A percentile compares a stretch with the other conserved stretches of the same genome.
Conservation (phyloP, 2,797 vertebrate species). For the Enteromius afrohamiltoni region DNA sequence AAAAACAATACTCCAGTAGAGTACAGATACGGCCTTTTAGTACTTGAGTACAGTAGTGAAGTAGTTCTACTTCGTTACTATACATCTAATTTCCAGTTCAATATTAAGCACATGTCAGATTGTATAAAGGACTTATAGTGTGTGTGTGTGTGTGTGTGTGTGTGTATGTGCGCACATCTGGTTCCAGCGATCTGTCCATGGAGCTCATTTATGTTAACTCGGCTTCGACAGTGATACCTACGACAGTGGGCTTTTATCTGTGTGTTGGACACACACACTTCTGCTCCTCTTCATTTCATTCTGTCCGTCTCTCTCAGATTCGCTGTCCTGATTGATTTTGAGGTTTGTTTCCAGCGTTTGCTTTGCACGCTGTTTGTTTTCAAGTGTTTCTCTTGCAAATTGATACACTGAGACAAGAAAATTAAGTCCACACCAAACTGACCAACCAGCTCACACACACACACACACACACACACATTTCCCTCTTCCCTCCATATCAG, state of each 20-base stretch:
- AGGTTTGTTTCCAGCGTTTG: conserved; percentile 60
- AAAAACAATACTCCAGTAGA: too few relatives aligned
- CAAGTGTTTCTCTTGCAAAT: conserved; percentile 65
- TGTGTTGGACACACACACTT: background rate
- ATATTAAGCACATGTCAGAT: too few relatives aligned
- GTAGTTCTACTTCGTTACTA: too few relatives aligned
- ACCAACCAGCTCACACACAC: conserved; percentile 18
- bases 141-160: too few relatives aligned
- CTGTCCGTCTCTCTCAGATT: conserved; percentile 3
- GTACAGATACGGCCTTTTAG: too few relatives aligned
- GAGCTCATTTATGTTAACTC: too few relatives aligned
- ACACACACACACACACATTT: background rate
- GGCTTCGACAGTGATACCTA: too few relatives aligned
- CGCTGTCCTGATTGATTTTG: conserved; percentile 63
- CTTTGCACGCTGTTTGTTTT: conserved; percentile 59
- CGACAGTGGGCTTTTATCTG: background rate
- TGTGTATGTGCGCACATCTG: too few relatives aligned
- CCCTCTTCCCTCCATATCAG: conserved; percentile 53
- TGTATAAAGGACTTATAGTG: too few relatives aligned
- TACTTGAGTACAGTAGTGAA: too few relatives aligned
- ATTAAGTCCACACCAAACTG: conserved; percentile 49
- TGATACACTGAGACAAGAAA: conserved; percentile 59
- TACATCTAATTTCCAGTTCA: too few relatives aligned
- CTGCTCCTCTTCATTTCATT: conserved; percentile 17
- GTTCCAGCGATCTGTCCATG: too few relatives aligned